Conservation (phyloP, 2,888 invertebrate species). For the Idaea dimidiata region DNA sequence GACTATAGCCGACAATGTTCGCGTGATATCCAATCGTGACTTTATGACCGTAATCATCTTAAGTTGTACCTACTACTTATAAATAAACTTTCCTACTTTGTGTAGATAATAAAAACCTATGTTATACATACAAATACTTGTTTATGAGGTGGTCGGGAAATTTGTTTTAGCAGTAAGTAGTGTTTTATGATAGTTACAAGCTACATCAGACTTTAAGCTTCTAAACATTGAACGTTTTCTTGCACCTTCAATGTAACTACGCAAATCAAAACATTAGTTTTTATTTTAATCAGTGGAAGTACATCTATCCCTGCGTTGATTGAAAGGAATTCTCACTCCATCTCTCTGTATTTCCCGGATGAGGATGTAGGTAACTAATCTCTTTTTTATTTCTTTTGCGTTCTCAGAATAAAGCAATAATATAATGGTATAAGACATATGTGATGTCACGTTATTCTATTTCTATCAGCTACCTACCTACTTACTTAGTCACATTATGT, state of each 20-base stretch:
- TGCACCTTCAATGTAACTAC: conserved; percentile 27
- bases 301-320: too few relatives aligned
- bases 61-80: neutral
- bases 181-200: neutral
- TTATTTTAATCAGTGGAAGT: too few relatives aligned
- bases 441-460: too few relatives aligned
- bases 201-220: neutral
- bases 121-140: neutral
- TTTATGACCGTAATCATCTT: conserved; percentile 5
- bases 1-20: conserved; percentile 16
- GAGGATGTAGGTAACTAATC: too few relatives aligned
- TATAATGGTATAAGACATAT: too few relatives aligned
- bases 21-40: conserved; percentile 14
- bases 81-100: neutral
- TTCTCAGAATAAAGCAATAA: too few relatives aligned
- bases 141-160: neutral
- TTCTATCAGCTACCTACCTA: too few relatives aligned
- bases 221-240: neutral
- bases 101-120: neutral
- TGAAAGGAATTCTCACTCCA: too few relatives aligned
- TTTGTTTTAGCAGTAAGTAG: neutral
- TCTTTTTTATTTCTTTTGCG: too few relatives aligned
- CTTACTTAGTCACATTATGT: too few relatives aligned
- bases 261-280: too few relatives aligned
- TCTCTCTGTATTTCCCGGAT: too few relatives aligned